Evolutionary conservation across 2,113 vertebrate genomes (phyloP).

Genomic region (Lontra canadensis): DNA sequence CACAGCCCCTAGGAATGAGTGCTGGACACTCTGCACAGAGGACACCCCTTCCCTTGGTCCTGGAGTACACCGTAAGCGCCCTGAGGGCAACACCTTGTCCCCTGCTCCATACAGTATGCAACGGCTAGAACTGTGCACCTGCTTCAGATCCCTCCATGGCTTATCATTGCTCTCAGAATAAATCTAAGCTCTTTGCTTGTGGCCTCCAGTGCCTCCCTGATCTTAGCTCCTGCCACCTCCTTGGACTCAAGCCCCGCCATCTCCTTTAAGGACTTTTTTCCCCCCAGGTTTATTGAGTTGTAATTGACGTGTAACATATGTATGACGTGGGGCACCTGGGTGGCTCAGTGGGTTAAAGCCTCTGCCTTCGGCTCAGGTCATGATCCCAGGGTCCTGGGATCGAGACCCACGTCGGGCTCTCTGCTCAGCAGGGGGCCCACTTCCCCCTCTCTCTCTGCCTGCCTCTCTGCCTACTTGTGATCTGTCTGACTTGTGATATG

Average conservation of each 20-base stretch:
- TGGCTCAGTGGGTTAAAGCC: too few relatives aligned
- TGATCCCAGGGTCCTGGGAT: too few relatives aligned
- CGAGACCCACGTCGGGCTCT: too few relatives aligned
- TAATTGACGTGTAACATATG: background rate
- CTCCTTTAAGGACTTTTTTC: background rate
- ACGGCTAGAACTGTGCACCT: too few relatives aligned
- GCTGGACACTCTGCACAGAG: rapidly evolving
- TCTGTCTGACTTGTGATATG: too few relatives aligned
- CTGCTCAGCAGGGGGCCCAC: too few relatives aligned
- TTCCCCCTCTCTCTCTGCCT: too few relatives aligned
- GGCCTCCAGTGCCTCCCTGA: rapidly evolving
- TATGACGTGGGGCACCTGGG: too few relatives aligned
- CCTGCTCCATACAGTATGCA: background rate
- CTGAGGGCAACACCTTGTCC: background rate
- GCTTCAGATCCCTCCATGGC: background rate
- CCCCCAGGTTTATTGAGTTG: background rate
- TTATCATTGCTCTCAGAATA: background rate
- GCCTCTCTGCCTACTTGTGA: too few relatives aligned
- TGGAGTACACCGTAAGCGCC: rapidly evolving
- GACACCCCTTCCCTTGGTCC: background rate
- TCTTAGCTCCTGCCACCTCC: background rate
- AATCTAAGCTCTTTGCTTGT: background rate
- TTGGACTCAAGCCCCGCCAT: background rate
- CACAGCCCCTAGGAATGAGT: background rate
- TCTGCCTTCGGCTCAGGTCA: too few relatives aligned